A percentile compares a stretch with the other conserved stretches of the same genome.
phyloP scores from a whole-genome alignment of 2,113 vertebrate species.

The Caranx melampygus region DNA sequence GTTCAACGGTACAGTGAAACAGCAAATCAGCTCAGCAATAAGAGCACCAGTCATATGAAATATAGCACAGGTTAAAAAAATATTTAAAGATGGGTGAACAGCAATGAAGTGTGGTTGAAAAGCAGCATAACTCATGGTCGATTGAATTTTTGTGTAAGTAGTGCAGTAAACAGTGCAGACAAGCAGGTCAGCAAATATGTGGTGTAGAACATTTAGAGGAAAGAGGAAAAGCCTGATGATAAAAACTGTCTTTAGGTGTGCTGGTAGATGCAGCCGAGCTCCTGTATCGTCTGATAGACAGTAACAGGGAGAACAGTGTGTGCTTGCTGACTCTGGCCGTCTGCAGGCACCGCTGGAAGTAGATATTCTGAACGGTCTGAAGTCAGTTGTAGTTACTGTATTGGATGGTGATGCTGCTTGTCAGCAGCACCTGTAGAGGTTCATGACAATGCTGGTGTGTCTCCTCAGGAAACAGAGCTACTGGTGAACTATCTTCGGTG shows the following conservation, averaged over 20 bases:
- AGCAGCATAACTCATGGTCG: background rate
- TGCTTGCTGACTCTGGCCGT: background rate
- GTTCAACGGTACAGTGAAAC: background rate
- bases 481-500: background rate
- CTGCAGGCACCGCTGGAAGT: background rate
- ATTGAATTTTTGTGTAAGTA: conserved; percentile 3
- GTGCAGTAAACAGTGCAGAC: conserved; percentile 1
- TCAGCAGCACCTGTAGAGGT: background rate
- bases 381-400: background rate
- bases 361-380: background rate
- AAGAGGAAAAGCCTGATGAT: background rate
- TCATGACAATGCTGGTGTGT: background rate
- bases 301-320: background rate
- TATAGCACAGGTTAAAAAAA: background rate
- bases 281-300: background rate
- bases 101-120: background rate
- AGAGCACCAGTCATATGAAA: background rate
- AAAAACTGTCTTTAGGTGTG: background rate
- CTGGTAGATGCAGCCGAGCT: background rate
- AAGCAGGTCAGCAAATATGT: background rate
- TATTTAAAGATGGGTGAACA: background rate
- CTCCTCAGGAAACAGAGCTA: background rate
- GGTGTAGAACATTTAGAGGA: no score
- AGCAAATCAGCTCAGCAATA: background rate
- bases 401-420: background rate